These are phyloP conservation scores for Bagarius yarrelli DNA, from an alignment of 2,113 vertebrate species.

Conservation along the genomic window DNA sequence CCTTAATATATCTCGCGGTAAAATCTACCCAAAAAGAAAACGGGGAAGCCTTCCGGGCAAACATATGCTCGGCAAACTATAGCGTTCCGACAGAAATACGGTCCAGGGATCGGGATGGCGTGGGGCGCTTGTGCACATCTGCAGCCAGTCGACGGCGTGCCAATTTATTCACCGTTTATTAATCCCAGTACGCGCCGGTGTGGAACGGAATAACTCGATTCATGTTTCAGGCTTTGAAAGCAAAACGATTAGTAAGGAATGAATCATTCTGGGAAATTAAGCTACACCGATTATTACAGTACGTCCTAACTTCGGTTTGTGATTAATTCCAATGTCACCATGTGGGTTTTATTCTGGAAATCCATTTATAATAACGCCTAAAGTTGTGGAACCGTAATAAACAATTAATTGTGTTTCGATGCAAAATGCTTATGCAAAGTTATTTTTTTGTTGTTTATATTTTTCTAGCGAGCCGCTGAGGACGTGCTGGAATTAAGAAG, in stretches of 20 bases:
- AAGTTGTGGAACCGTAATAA: not conserved
- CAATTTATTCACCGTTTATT: not conserved
- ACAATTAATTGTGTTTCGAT: not conserved
- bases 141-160: not conserved
- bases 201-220: not conserved
- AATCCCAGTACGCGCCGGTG: not conserved
- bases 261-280: not conserved
- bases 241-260: not conserved
- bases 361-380: not conserved
- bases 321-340: not conserved
- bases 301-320: not conserved
- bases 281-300: not conserved
- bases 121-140: not conserved
- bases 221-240: not conserved
- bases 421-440: not conserved
- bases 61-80: constrained; percentile 10
- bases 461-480: not conserved
- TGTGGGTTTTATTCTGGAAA: not conserved
- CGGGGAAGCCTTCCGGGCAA: constrained; percentile 21
- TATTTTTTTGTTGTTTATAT: not conserved
- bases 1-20: constrained; percentile 65
- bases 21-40: constrained; percentile 52
- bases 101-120: not conserved
- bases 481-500: not conserved
- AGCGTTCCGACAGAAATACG: constrained; percentile 5